Conservation (phyloP, 2,113 vertebrate genomes). For the Triplophysa rosa region DNA sequence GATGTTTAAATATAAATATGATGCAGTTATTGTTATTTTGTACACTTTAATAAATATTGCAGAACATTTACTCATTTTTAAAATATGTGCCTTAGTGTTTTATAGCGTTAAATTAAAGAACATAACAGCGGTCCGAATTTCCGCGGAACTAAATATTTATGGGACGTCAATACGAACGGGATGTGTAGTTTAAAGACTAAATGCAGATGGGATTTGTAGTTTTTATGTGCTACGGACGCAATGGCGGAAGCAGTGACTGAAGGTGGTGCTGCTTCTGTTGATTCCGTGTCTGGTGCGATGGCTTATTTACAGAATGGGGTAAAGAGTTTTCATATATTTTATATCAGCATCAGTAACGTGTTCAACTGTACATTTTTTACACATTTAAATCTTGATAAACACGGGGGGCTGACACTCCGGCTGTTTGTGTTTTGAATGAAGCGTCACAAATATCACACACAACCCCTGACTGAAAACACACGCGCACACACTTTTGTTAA, state of each 20-base stretch:
- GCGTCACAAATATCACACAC: no score
- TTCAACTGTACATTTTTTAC: background rate
- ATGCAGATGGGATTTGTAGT: background rate
- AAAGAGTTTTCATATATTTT: background rate
- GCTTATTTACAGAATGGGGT: constrained; percentile 74
- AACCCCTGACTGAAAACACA: no score
- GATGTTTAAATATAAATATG: background rate
- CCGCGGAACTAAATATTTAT: background rate
- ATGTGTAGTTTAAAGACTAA: constrained; percentile 1
- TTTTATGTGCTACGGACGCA: background rate
- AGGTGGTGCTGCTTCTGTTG: constrained; percentile 44
- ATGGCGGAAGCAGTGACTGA: constrained; percentile 67
- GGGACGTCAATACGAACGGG: background rate
- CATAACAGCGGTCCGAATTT: background rate
- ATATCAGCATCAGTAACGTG: background rate
- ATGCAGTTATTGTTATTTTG: no score
- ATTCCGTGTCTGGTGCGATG: constrained; percentile 59
- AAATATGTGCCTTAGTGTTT: background rate
- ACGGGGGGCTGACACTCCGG: background rate
- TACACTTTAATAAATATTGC: background rate
- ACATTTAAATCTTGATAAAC: background rate
- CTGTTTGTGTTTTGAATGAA: background rate
- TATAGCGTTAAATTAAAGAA: background rate
- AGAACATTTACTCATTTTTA: background rate
- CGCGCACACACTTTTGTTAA: no score